Base-by-base conservation (phyloP, 2,113 vertebrate species). In the Leiothrix lutea region DNA sequence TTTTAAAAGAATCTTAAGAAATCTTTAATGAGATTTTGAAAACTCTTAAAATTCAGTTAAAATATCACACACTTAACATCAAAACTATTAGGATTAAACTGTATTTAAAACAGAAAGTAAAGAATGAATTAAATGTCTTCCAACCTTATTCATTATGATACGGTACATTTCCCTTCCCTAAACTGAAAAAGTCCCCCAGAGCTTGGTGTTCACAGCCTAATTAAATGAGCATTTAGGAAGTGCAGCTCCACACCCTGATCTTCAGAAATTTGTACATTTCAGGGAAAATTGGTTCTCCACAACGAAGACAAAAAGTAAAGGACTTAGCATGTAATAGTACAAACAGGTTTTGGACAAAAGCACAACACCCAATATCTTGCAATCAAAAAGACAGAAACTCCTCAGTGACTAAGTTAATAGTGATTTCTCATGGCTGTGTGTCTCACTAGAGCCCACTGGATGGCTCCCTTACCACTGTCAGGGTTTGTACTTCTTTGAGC, bases 401-500 rank as follows among this genome's bases (percentile, higher is more conserved):
- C 24, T 12, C 2, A 0, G 2, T 28, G 31, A 57, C 28, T 4
- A 44, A 47, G 42, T 40, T 36, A 18, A 42, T 42, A 80, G 31
- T n/a, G 4, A 19, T 62, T 72, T 29, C 8, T n/a, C 6, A 25
- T 35, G 10, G 11, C 22, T 72, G 71, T 8, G 3, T 13, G 40
- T 69, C 65, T 72, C 65, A 29, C 31, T 45, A 7, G 4, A 53
- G 36, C 7, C 92, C 95, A 92, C 90, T 35, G 74, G 96, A 86
- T 83, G 92, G 74, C 92, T 90, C 90, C 54, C 90, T 79, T 38
- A 65, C 17, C 54, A 11, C 38, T 42, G 50, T 3, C 48, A 56
- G 19, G 8, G 16, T 71, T 58, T 71, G 67, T 22, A 9, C 40
- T 58, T 12, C 35, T 48, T 7, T 12, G 16, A 38, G 22, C 25